Conservation (phyloP, 2,797 vertebrate genomes). For the Phalloptychus januarius region DNA sequence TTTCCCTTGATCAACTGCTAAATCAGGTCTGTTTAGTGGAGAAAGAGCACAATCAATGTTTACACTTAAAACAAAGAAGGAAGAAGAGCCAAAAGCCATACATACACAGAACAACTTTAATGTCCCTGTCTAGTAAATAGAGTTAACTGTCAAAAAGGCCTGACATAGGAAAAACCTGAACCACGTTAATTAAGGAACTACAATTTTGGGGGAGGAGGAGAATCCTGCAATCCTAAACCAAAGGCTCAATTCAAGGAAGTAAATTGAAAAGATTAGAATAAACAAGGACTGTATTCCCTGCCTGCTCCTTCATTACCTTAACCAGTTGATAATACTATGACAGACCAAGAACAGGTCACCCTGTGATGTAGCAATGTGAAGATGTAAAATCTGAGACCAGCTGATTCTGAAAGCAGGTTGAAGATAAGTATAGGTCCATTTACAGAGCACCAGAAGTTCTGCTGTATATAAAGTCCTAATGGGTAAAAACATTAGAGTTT, state of each 20-base stretch:
- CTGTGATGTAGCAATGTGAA: background rate
- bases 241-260: background rate
- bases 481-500: background rate
- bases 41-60: background rate
- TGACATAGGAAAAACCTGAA: background rate
- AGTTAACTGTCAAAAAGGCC: background rate
- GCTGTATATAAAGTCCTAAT: background rate
- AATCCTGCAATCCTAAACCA: background rate
- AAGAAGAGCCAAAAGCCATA: background rate
- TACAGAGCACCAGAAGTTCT: background rate
- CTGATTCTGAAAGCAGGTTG: background rate
- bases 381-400: background rate
- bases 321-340: background rate
- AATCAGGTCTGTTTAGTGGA: background rate
- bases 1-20: background rate
- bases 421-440: background rate
- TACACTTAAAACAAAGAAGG: background rate
- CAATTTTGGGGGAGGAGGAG: background rate
- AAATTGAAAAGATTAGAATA: background rate
- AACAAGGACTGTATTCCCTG: background rate
- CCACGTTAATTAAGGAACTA: background rate
- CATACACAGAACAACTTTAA: background rate
- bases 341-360: background rate
- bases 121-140: background rate
- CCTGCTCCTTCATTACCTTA: background rate